Evolutionary conservation across 1,140 invertebrate species (phyloP), one percentile per base, ranked within the genome.

Genomic region (Caenorhabditis briggsae): DNA sequence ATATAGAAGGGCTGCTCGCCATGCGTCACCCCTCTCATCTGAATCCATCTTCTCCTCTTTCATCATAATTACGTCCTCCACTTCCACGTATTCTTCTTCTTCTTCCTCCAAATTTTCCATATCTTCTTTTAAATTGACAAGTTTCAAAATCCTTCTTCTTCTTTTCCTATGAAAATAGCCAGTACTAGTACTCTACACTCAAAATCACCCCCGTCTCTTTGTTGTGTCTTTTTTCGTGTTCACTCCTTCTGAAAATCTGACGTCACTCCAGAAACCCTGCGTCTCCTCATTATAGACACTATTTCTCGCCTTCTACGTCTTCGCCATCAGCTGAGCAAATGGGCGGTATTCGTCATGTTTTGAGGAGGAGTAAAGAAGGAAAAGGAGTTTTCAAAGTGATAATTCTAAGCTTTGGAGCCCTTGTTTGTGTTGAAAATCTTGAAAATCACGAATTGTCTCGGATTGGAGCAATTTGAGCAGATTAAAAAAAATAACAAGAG

Each of bases 311-410:
- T 16, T 5, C n/a, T n/a, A 58, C 56, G 56, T 58, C 56, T 58
- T 58, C 59, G 43, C 64, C 64, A 70, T 70, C 64, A 70, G 64
- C 64, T 70, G 64, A 70, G 64, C 64, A 70, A 1, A 9, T 20
- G 18, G 23, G 59, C 14, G 14, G 41, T 41, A 43, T 43, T 70
- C 64, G 64, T 70, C 64, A 70, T 70, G 43, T 46, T n/a, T 9
- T 33, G n/a, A 33, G 20, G 59, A 64, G 20, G 25, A 33, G 23
- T 0, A 16, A 64, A 64, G 23, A 64, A 33, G 56, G 18, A 18
- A 41, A 70, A 18, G 41, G 18, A 70, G 14, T 43, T 46, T 70
- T 70, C 64, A 59, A 16, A 59, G 59, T 41, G 64, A 70, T 70
- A 43, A 46, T 43, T 70, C 11, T 20, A 20, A 58, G 16, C 8